Percentiles rank a stretch among this genome's conserved stretches.
Evolutionary conservation across 2,797 vertebrate species (phyloP).

Genomic region (Periophthalmus magnuspinnatus): DNA sequence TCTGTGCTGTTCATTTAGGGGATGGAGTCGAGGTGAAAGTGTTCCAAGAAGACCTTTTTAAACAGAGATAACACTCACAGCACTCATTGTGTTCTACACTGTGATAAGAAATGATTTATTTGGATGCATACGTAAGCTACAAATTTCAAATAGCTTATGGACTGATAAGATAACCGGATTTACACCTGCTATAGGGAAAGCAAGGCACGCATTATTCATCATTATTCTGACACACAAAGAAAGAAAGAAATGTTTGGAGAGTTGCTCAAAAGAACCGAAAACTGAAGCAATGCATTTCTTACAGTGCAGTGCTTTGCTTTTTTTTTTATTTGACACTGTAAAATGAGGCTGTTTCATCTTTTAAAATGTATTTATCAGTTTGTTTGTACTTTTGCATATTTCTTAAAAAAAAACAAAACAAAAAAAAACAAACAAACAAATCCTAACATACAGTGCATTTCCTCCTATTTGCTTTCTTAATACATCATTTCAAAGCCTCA

Average conservation of each 20-base stretch:
- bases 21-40: slow-evolving; percentile 35
- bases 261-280: slow-evolving; percentile 20
- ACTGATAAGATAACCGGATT: slow-evolving; percentile 67
- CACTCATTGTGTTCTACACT: slow-evolving; percentile 48
- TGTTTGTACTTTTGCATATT: background rate
- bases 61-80: slow-evolving; percentile 31
- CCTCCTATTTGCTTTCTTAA: slow-evolving; percentile 20
- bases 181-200: slow-evolving; percentile 58
- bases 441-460: slow-evolving; percentile 8
- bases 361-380: background rate
- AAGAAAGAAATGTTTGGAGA: slow-evolving; percentile 16
- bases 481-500: slow-evolving; percentile 25
- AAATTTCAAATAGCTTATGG: slow-evolving; percentile 62
- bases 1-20: slow-evolving; percentile 26
- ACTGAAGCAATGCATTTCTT: background rate
- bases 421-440: background rate
- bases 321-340: too few species aligned
- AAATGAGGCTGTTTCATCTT: too few species aligned
- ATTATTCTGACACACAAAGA: slow-evolving; percentile 54
- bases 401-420: background rate
- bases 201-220: slow-evolving; percentile 63
- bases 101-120: slow-evolving; percentile 77
- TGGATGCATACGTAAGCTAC: slow-evolving; percentile 58
- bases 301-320: too few species aligned
- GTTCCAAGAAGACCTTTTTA: slow-evolving; percentile 37